Conservation (phyloP, 2,113 vertebrate genomes). For the Lepidothrix coronata region DNA sequence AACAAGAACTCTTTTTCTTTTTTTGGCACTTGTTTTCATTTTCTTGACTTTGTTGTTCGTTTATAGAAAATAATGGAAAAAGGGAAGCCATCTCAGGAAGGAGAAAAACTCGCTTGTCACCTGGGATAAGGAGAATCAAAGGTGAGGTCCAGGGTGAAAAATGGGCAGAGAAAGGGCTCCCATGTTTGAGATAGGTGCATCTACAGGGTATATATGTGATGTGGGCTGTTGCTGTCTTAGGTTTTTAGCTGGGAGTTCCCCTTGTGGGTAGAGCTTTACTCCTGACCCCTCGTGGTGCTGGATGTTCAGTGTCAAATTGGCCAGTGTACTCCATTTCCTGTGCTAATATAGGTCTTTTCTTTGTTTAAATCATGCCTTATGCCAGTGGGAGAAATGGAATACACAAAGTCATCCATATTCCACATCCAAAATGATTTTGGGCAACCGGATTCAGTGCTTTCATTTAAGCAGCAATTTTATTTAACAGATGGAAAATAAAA, state of each 20-base stretch:
- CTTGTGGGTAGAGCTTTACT: background rate
- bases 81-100: background rate
- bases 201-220: background rate
- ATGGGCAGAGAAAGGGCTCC: background rate
- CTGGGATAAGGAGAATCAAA: background rate
- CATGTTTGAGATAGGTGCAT: background rate
- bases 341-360: background rate
- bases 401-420: background rate
- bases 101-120: background rate
- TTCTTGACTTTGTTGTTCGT: background rate
- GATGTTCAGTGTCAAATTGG: background rate
- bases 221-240: background rate
- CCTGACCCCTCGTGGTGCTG: fast-evolving
- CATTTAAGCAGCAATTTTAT: background rate
- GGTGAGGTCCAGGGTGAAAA: background rate
- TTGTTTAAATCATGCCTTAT: background rate
- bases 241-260: background rate
- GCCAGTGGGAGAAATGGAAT: background rate
- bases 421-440: background rate
- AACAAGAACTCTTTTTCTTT: background rate
- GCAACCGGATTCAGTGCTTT: background rate
- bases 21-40: background rate
- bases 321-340: background rate
- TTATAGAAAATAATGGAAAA: background rate
- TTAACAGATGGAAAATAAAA: background rate